Conservation (phyloP, 2,797 vertebrate species). For the Lacerta bilineata region DNA sequence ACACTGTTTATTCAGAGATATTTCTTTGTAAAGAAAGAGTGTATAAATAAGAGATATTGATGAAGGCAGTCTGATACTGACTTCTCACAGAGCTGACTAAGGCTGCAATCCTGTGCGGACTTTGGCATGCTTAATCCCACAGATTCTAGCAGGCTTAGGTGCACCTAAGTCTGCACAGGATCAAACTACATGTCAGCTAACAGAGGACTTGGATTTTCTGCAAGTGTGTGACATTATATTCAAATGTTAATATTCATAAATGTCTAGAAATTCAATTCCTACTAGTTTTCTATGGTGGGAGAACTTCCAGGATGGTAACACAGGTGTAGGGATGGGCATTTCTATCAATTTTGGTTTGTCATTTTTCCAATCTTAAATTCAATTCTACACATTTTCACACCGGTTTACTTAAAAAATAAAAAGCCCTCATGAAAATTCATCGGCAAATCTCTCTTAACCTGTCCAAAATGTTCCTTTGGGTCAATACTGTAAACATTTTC, state of each 20-base stretch:
- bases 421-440: neutral
- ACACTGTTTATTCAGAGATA: constrained; percentile 27
- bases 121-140: neutral
- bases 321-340: neutral
- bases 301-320: neutral
- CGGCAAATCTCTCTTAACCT: neutral
- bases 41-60: constrained; percentile 32
- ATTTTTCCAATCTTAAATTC: neutral
- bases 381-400: neutral
- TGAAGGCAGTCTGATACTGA: constrained; percentile 8
- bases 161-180: neutral
- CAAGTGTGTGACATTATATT: neutral
- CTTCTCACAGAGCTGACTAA: constrained; percentile 29
- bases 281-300: neutral
- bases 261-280: neutral
- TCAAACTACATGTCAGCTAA: neutral
- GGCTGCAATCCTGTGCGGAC: neutral
- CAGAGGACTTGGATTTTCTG: neutral
- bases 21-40: constrained; percentile 39
- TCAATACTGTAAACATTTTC: too few species aligned
- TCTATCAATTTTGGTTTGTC: neutral
- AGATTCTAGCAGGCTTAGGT: neutral
- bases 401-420: neutral
- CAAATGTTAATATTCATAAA: neutral
- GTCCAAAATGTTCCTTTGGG: too few species aligned